Conservation (phyloP, 2,113 vertebrate species). For the Alaudala cheleensis region DNA sequence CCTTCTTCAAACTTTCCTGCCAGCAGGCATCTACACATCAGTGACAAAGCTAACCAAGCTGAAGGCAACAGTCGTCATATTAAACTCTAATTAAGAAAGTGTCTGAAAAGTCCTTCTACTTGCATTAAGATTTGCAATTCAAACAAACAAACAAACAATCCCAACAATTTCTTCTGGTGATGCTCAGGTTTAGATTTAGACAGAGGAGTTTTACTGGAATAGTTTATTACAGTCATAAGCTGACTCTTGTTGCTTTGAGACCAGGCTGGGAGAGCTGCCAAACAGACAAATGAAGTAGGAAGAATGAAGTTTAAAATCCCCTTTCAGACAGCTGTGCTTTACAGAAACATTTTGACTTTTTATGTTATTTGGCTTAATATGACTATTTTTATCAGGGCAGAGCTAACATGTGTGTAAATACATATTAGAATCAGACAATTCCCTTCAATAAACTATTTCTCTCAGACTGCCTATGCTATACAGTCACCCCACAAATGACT, state of each 20-base stretch:
- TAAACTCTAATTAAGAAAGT: background rate
- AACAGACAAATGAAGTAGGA: slow-evolving; percentile 29
- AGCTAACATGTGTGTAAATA: background rate
- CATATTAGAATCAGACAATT: background rate
- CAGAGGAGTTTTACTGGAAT: slow-evolving; percentile 38
- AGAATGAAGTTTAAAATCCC: background rate
- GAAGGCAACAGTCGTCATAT: background rate
- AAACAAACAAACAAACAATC: background rate
- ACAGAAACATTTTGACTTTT: slow-evolving; percentile 22
- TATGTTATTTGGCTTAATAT: slow-evolving; percentile 4
- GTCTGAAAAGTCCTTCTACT: background rate
- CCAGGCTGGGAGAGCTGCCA: slow-evolving; percentile 50
- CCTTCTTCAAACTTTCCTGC: background rate
- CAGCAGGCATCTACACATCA: background rate
- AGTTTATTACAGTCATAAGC: slow-evolving; percentile 5
- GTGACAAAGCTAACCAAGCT: background rate
- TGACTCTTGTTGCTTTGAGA: slow-evolving; percentile 21
- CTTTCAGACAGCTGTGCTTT: slow-evolving; percentile 31
- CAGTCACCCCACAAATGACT: background rate
- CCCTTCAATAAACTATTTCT: slow-evolving; percentile 14
- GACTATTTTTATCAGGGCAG: slow-evolving; percentile 28
- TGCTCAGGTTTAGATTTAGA: slow-evolving; percentile 3
- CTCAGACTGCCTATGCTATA: background rate
- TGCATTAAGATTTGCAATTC: background rate
- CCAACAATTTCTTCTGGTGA: background rate